Base-by-base conservation (phyloP, 2,797 vertebrate species). In the Steatocranus sp. region DNA sequence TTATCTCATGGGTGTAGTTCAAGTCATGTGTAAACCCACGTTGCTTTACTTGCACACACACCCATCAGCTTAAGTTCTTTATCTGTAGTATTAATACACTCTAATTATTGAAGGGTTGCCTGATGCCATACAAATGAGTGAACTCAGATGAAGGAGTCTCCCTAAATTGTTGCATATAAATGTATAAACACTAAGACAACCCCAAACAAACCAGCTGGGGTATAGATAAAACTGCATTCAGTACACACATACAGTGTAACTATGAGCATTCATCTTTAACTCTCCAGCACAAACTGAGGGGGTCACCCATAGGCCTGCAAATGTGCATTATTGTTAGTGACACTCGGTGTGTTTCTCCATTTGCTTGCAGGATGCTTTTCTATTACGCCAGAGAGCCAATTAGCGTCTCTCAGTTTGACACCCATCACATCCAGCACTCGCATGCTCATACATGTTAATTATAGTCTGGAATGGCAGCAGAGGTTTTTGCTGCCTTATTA, bases 61-160 rank as follows among this genome's bases (percentile, higher is more conserved):
- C 73, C 88, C 92, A 90, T 92, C 89, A 87, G 88, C 89, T 93
- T 87, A 91, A 85, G 86, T 85, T 88, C 78, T 76, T 86, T 93
- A 95, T 95, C 89, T 88, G 88, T 32, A 27, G 86, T 84, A 92
- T 94, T 93, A 88, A 94, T 92, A 90, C 89, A 93, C 88, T 91
- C 84, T 92, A 94, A 95, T 96, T 94, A 94, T 92, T 91, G 86
- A 90, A 78, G 80, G 86, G 92, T 89, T 82, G 80, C 87, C 79
- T 54, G 11, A 25, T 79, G 82, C 79, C 78, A 78, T 88, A 92
- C 92, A 91, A 91, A 87, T 86, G 78, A 82, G 73, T 63, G 30
- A 81, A 87, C 82, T 83, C 87, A 56, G 85, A 51, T 79, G 78
- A 80, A 38, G 50, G 78, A 78, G 74, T 70, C 7, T 87, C 83